Percentiles rank a stretch among this genome's conserved stretches.
Evolutionary conservation across 2,888 invertebrate species (phyloP).

Genomic region (Brachyptera risi): DNA sequence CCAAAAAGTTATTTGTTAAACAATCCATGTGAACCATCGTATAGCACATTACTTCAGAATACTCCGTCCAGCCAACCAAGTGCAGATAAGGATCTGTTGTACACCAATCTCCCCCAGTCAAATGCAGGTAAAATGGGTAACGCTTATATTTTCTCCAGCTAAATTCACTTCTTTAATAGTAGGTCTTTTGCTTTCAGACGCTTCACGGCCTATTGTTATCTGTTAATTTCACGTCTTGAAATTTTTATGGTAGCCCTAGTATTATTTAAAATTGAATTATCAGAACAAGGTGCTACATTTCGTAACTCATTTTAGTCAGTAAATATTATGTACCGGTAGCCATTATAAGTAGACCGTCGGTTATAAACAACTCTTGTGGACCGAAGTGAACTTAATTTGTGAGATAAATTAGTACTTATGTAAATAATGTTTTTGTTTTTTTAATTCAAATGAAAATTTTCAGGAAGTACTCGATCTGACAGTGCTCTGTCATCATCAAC

Average conservation of each 20-base stretch:
- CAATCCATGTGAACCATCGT: slow-evolving; percentile 67
- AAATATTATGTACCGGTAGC: too few relatives aligned
- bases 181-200: not conserved
- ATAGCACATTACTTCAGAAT: slow-evolving; percentile 63
- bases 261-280: too few relatives aligned
- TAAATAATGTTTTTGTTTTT: not conserved
- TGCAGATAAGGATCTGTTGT: slow-evolving; percentile 36
- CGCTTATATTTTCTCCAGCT: too few relatives aligned
- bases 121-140: slow-evolving; percentile 36
- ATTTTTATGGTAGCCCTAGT: too few relatives aligned
- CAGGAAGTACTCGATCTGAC: slow-evolving; percentile 32
- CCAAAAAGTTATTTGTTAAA: slow-evolving; percentile 71
- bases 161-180: not conserved
- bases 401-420: too few relatives aligned
- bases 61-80: slow-evolving; percentile 43
- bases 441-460: not conserved
- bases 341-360: too few relatives aligned
- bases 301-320: too few relatives aligned
- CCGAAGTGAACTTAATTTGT: too few relatives aligned
- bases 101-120: slow-evolving; percentile 39
- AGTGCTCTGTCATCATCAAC: slow-evolving; percentile 36
- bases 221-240: too few relatives aligned
- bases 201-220: too few relatives aligned
- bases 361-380: too few relatives aligned
- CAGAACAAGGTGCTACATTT: too few relatives aligned